Conservation (phyloP, 2,113 vertebrate genomes). For the Mobula birostris region DNA sequence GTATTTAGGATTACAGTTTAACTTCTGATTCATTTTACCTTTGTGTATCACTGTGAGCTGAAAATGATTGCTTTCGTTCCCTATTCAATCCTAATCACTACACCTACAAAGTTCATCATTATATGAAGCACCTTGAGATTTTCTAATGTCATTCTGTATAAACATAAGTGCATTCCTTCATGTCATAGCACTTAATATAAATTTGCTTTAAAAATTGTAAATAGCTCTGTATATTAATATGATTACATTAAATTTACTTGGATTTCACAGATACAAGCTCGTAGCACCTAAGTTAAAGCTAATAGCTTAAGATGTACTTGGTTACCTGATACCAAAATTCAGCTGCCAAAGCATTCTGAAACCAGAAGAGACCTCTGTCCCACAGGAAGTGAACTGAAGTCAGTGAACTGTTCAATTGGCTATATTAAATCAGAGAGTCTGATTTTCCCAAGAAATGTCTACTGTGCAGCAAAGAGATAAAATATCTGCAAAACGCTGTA, state of each 20-base stretch:
- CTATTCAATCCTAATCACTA: background rate
- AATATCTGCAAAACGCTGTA: background rate
- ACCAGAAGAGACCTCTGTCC: background rate
- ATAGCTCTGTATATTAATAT: background rate
- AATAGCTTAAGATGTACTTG: background rate
- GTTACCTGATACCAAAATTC: background rate
- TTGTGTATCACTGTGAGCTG: background rate
- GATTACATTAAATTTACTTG: background rate
- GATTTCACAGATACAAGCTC: background rate
- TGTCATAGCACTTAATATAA: background rate
- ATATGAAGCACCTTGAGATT: background rate
- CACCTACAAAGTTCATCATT: background rate
- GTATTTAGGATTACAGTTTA: background rate
- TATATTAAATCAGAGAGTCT: background rate
- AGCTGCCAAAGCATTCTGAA: slow-evolving; percentile 11
- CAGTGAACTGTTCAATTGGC: slow-evolving; percentile 15
- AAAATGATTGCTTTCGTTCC: background rate
- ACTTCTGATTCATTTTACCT: background rate
- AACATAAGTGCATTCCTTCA: background rate
- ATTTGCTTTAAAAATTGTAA: background rate
- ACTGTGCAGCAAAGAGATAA: background rate
- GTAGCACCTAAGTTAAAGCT: background rate
- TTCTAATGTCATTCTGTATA: background rate
- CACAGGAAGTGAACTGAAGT: background rate
- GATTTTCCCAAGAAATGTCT: background rate